Conservation (phyloP, 2,113 vertebrate genomes). For the Balaeniceps rex region DNA sequence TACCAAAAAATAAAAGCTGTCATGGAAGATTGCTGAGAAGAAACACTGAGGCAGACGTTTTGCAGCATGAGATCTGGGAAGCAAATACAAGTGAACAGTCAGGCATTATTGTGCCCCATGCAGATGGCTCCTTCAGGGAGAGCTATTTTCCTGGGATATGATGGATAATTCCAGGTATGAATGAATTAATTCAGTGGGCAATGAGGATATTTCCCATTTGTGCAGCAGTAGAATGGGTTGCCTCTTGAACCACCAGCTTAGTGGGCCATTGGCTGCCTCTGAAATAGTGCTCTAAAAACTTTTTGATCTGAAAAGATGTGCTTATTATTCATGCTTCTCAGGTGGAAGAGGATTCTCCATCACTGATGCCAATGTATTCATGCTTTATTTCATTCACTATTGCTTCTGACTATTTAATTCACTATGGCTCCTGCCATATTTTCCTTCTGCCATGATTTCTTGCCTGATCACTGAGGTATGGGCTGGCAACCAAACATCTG, state of each 20-base stretch:
- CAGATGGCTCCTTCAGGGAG: background rate
- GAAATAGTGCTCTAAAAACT: background rate
- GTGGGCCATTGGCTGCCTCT: background rate
- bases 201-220: background rate
- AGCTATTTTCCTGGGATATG: background rate
- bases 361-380: background rate
- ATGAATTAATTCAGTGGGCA: background rate
- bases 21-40: background rate
- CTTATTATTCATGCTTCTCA: background rate
- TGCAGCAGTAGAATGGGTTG: background rate
- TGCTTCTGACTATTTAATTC: background rate
- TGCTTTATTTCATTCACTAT: background rate
- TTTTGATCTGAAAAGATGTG: background rate
- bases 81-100: background rate
- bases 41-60: background rate
- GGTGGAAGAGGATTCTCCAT: background rate
- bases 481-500: background rate
- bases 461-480: background rate
- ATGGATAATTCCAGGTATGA: background rate
- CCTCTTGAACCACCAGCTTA: background rate
- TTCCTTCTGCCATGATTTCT: background rate
- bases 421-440: background rate
- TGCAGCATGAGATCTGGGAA: background rate
- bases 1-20: background rate
- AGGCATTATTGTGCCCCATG: background rate